These are phyloP conservation scores for Parauchenoglanis ngamensis DNA, from an alignment of 2,797 vertebrate species.

Conservation along the genomic window DNA sequence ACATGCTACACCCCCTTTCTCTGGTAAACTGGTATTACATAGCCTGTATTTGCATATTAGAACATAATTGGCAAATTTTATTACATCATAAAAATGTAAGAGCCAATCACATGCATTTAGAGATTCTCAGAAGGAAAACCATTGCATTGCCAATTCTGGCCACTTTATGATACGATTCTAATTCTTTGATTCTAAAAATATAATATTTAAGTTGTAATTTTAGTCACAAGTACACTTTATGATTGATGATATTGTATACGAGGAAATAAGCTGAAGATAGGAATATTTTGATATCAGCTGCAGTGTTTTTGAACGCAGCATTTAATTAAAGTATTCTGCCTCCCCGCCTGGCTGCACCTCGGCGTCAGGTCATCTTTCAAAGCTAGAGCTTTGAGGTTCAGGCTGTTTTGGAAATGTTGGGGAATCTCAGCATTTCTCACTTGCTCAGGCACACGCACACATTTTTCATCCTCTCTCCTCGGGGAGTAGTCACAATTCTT, in stretches of 20 bases:
- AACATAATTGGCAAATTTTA: background rate
- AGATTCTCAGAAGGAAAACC: background rate
- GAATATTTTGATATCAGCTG: background rate
- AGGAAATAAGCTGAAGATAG: background rate
- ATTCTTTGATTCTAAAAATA: background rate
- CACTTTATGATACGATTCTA: background rate
- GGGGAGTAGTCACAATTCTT: constrained; percentile 72
- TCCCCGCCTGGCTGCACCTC: constrained; percentile 9
- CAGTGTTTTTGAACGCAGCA: background rate
- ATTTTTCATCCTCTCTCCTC: constrained; percentile 65
- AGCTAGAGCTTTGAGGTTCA: background rate
- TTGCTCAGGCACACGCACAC: constrained; percentile 12
- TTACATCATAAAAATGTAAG: background rate
- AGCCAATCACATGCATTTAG: no score
- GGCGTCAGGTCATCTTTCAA: constrained; percentile 6
- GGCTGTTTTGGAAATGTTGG: constrained; percentile 25
- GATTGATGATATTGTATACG: background rate
- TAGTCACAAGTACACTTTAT: background rate
- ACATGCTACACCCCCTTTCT: background rate
- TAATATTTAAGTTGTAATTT: background rate
- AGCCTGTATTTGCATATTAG: background rate
- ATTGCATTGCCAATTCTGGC: background rate
- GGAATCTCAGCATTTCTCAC: constrained; percentile 32
- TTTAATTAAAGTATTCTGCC: constrained; percentile 4
- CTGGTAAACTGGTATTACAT: background rate